Evolutionary conservation across 1,140 invertebrate genomes (phyloP), one percentile per base, ranked within the genome.

Genomic region (Theocolax elegans): DNA sequence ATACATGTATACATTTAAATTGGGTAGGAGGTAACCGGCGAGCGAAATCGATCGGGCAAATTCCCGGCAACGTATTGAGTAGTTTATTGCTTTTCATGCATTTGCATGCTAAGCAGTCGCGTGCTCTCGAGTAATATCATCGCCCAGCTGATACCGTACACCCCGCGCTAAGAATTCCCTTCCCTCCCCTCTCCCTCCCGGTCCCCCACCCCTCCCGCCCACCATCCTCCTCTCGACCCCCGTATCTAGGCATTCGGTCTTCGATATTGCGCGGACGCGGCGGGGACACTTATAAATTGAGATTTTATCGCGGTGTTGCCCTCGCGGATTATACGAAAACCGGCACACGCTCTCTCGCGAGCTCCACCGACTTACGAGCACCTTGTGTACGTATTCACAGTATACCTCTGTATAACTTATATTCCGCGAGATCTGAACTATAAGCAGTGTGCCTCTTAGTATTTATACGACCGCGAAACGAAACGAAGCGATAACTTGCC

Each of bases 91-190:
- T 80, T 81, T 67, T 83, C 80, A 82, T 83, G 80, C 79, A 83
- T 83, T 83, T 83, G 81, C 81, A 83, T 83, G 80, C 81, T 83
- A 83, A 83, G 79, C 79, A 83, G 80, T 83, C 75, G 81, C 81
- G 81, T 83, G 81, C 75, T 82, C 75, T 67, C 79, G 69, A 79
- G 81, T 80, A 83, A 83, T 82, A 82, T 80, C 80, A 81, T 71
- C 79, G 77, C 76, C 74, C 76, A 15, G 59, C 76, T 81, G 80
- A 81, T 83, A 81, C 72, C 79, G 75, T 79, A 81, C 65, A 77
- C 79, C 74, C 74, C 58, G 58, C 72, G 70, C 74, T 73, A 78
- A 79, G 79, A 80, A 78, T 76, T 79, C 76, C 79, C n/a, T n/a
- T n/a, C n/a, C n/a, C n/a, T n/a, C n/a, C 15, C 3, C 44, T 46